Base-by-base conservation (phyloP, 2,888 invertebrate genomes). In the Cyclophora punctaria region DNA sequence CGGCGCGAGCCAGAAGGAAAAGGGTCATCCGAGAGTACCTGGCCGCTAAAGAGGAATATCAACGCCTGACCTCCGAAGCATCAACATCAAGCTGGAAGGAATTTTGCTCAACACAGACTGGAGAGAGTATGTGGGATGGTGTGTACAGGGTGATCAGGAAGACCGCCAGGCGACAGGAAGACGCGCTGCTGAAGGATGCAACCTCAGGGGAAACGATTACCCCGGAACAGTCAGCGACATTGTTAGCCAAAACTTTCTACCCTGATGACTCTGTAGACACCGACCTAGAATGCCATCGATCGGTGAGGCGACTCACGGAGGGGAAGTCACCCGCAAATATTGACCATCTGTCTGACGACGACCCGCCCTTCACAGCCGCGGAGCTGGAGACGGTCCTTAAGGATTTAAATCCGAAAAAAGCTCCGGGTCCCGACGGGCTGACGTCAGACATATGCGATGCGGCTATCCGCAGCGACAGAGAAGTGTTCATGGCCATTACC, bases 381-480 rank as follows among this genome's bases (percentile, higher is more conserved):
- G 59, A 62, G 41, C 49, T 58, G 2, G 44, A 5, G n/a, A 4
- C 7, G 5, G 50, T 50, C 3, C 20, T 48, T 35, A n/a, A 7
- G 0, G 44, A 44, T 3, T 59, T 59, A 5, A 58, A 56, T 35
- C 56, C 57, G 2, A 62, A 58, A 41, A 62, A 58, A 43, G 62
- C 64, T 5, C 62, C 64, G 1, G 64, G 60, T 0, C 41, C 46
- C 2, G 66, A 64, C 34, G 59, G 61, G 0, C 41, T 63, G 2
- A 67, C 64, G 0, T 50, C 63, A 0, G 64, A 65, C 45, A 65
- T 67, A 7, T 63, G 63, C 48, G 5, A 3, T 1, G 41, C 33
- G 3, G 57, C 57, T 4, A 56, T 60, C 0, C 4, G 44, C 2
- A 35, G 41, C 4, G 44, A 53, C 5, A 50, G 5, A 3, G 52